Evolutionary conservation across 2,888 invertebrate species (phyloP).

Genomic region (Eucriotettix oculatus): DNA sequence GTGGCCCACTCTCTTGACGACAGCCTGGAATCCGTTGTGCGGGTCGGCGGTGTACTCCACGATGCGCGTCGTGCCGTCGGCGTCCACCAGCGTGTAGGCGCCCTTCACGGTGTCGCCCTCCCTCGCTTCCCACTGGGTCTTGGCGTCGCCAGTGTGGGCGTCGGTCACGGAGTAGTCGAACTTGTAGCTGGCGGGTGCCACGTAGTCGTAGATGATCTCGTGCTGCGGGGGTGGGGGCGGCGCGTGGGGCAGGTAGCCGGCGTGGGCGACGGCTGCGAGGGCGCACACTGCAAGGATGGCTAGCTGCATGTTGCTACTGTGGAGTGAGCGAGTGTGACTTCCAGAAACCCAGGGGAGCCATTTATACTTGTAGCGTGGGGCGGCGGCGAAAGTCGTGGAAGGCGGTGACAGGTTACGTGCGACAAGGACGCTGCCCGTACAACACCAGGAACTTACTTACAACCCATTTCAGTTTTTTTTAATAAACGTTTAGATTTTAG

Average conservation of each 20-base stretch:
- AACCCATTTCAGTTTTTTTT: too few species aligned
- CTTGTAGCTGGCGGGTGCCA: not conserved
- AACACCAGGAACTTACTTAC: too few species aligned
- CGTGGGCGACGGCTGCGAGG: not conserved
- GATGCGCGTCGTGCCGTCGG: conserved; percentile 3
- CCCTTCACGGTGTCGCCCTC: not conserved
- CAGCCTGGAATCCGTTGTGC: conserved; percentile 17
- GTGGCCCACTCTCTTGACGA: not conserved
- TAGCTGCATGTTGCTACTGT: not conserved
- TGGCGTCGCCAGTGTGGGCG: not conserved
- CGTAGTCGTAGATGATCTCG: not conserved
- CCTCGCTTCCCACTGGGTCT: not conserved
- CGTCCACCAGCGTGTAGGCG: not conserved
- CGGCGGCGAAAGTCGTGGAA: not conserved
- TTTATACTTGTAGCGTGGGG: too few species aligned
- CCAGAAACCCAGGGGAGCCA: too few species aligned
- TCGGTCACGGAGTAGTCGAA: not conserved
- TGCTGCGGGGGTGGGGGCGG: not conserved
- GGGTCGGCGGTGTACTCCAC: conserved; percentile 18
- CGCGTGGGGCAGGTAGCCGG: not conserved
- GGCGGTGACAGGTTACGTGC: not conserved
- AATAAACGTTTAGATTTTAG: too few species aligned
- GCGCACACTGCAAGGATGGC: not conserved
- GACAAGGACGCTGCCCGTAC: too few species aligned
- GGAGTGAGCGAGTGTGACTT: too few species aligned